These are phyloP conservation scores for Muschampia plurimacula DNA, from an alignment of 2,888 invertebrate species.

Conservation along the genomic window DNA sequence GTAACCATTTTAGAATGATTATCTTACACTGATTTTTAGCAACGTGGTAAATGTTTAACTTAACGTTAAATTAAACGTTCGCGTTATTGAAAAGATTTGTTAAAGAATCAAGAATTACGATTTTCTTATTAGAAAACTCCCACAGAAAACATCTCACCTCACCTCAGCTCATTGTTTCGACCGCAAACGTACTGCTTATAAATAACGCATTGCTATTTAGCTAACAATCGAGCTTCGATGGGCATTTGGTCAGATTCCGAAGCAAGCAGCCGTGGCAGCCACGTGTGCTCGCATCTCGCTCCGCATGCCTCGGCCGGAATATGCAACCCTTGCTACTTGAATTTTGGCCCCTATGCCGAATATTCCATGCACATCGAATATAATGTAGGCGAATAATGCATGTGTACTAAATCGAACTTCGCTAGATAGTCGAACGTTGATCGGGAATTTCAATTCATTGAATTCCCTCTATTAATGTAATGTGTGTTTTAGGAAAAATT, in stretches of 20 bases:
- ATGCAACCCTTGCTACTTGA: slow-evolving; percentile 76
- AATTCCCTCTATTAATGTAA: slow-evolving; percentile 3
- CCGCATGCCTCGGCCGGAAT: slow-evolving; percentile 75
- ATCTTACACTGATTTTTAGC: too few relatives aligned
- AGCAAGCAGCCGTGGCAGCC: slow-evolving; percentile 76
- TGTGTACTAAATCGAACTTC: slow-evolving; percentile 59
- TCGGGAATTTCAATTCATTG: slow-evolving; percentile 40
- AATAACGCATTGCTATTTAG: slow-evolving; percentile 80
- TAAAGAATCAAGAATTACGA: neutral
- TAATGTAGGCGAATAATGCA: slow-evolving; percentile 70
- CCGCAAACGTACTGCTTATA: slow-evolving; percentile 65
- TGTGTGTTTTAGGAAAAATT: neutral
- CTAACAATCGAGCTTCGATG: slow-evolving; percentile 79
- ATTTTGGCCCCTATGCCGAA: slow-evolving; percentile 79
- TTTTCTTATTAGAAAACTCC: slow-evolving; percentile 52
- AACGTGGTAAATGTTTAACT: neutral
- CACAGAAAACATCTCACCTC: slow-evolving; percentile 51
- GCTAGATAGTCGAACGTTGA: slow-evolving; percentile 47
- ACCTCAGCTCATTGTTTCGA: slow-evolving; percentile 53
- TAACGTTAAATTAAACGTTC: neutral
- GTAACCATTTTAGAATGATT: too few relatives aligned
- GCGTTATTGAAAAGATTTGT: neutral
- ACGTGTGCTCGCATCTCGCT: slow-evolving; percentile 81
- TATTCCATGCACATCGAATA: slow-evolving; percentile 79
- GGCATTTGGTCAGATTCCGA: slow-evolving; percentile 84